Evolutionary conservation across 2,797 vertebrate genomes (phyloP).

Genomic region (Myioborus melanocephalus): DNA sequence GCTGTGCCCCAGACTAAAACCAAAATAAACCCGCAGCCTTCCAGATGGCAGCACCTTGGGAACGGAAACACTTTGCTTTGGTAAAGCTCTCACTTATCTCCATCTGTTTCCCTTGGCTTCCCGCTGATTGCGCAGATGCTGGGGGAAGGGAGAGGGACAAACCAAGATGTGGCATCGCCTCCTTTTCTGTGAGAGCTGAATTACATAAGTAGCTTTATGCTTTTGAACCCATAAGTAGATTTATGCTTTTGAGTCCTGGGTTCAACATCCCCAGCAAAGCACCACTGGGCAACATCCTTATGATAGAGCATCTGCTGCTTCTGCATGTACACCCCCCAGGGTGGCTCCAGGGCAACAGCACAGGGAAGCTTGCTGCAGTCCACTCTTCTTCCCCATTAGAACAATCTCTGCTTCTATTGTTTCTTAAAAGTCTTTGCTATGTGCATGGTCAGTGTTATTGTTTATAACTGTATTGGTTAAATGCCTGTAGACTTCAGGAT

Average conservation of each 20-base stretch:
- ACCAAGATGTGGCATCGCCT: not conserved
- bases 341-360: not conserved
- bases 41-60: slow-evolving; percentile 17
- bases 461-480: not conserved
- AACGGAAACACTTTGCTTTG: slow-evolving; percentile 44
- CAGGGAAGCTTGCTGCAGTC: not conserved
- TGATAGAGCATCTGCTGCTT: not conserved
- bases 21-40: not conserved
- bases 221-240: not conserved
- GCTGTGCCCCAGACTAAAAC: not conserved
- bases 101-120: slow-evolving; percentile 48
- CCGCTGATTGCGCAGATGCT: not conserved
- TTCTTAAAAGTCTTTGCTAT: fast-evolving
- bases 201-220: not conserved
- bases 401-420: not conserved
- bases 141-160: not conserved
- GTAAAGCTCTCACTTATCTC: slow-evolving; percentile 17
- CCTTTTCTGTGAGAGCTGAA: not conserved
- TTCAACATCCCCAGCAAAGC: not conserved
- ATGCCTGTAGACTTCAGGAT: not conserved
- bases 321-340: not conserved
- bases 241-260: not conserved
- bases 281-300: not conserved
- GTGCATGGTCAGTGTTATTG: not conserved
- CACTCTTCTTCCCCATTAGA: not conserved